Evolutionary conservation across 2,888 invertebrate species (phyloP).

Genomic region (Eudemis profundana): DNA sequence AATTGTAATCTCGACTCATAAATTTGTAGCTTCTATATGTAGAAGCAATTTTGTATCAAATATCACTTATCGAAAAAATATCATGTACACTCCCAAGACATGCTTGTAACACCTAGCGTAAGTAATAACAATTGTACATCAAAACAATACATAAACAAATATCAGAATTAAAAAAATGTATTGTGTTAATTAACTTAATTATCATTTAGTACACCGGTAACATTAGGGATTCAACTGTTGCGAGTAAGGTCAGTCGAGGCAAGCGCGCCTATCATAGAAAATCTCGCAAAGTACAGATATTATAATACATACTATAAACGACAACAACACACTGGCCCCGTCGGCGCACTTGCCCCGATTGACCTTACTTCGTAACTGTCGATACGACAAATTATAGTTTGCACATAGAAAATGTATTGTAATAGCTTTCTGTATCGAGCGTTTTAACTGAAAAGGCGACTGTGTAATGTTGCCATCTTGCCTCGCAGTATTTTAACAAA

Average conservation of each 20-base stretch:
- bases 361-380: slow-evolving; percentile 25
- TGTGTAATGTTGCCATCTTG: background rate
- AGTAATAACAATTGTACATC: no score
- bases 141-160: no score
- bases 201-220: slow-evolving; percentile 28
- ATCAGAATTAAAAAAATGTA: slow-evolving; percentile 4
- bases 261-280: no score
- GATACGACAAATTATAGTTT: slow-evolving; percentile 30
- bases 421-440: slow-evolving; percentile 26
- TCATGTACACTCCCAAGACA: no score
- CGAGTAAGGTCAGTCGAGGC: no score
- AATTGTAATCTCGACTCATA: slow-evolving; percentile 13
- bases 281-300: no score
- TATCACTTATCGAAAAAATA: slow-evolving; percentile 15
- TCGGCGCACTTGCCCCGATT: no score
- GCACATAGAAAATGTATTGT: slow-evolving; percentile 33
- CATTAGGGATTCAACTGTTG: slow-evolving; percentile 11
- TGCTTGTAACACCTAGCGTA: no score
- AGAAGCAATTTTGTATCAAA: slow-evolving; percentile 25
- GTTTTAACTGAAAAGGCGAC: slow-evolving; percentile 5
- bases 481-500: slow-evolving; percentile 15
- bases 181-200: slow-evolving; percentile 20
- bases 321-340: no score
- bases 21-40: slow-evolving; percentile 19
- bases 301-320: no score